Base-by-base conservation (phyloP, 2,113 vertebrate genomes). In the Heterotilapia buettikoferi region DNA sequence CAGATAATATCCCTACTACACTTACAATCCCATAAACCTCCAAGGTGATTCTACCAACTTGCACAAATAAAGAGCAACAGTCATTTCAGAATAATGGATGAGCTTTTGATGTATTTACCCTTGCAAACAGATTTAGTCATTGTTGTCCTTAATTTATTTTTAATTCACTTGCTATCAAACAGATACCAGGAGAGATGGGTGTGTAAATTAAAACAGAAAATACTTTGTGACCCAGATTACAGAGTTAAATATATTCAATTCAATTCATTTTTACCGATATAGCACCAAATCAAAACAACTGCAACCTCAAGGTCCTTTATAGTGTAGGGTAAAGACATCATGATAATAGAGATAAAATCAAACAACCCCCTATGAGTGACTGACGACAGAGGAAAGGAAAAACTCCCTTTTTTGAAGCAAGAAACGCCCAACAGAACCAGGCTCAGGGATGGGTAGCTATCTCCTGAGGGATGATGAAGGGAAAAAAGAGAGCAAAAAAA, bases 1-100 rank as follows among this genome's bases (percentile, higher is more conserved):
- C 16, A 85, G 66, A 91, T 89, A 91, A 68, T 86, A 92, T 90
- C 80, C 83, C 68, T 82, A 82, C 52, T 45, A 66, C 16, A 84
- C 47, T 29, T 21, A 84, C 7, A 8, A 63, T 31, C 43, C 36
- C 56, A 21, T 86, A 86, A 82, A 84, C 43, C 13, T 45, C 19
- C 86, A 86, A 88, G 80, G 85, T 90, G 83, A 90, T 21, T 78
- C 54, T 43, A 68, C 36, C 19, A 80, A 82, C 9, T 52, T 59
- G 24, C 50, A 79, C 24, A 53, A 50, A 82, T 45, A 86, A 52
- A 84, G 21, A 66, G 43, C 87, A 85, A 38, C 63, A 40, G 36
- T 26, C 13, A 9, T 71, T 80, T 66, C 29, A 66, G 31, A 88
- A 83, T 14, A 86, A 88, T 80, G 13, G 9, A 36, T 5, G 38